Base-by-base conservation (phyloP, 2,888 invertebrate species). In the Ormyrus pomaceus region DNA sequence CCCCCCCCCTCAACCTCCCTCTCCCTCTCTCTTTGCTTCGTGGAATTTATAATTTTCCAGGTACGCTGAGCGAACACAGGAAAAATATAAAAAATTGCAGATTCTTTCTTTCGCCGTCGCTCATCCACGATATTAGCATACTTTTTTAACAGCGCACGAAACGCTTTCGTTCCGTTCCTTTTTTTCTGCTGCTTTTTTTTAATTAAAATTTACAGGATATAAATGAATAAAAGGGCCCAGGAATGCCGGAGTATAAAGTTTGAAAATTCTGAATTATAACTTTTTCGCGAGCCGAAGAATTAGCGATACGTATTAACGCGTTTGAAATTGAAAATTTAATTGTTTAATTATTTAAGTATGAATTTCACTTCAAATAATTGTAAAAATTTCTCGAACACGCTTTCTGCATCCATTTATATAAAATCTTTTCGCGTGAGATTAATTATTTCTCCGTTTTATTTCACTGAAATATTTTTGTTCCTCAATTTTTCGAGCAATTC, bases 31-130 rank as follows among this genome's bases (percentile, higher is more conserved):
- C 34, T 34, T 34, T 34, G 34, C 34, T 34, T 34, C 74, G 56
- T 13, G 58, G 66, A 81, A 75, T 78, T 72, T 64, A 76, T 72
- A 79, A 81, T 78, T 79, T 81, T 50, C 62, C 79, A 51, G 53
- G 62, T 71, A 13, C 73, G 50, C n/a, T 7, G 51, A n/a, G 8
- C 13, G 45, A 13, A 61, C 62, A 53, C 19, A 19, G 48, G 62
- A 19, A 46, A 51, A 62, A 77, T 62, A 34, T 46, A 74, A 73
- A 77, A 77, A 81, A 78, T 78, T 78, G 46, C 66, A 34, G 68
- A 78, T 78, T 78, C 62, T 50, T 71, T 71, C 51, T 70, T 65
- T 50, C 46, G 19, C 50, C 58, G 59, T 48, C 62, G 50, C 56
- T 80, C 66, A 68, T 69, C 59, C 64, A 6, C 68, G 19, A 66